Conservation (phyloP, 2,888 invertebrate genomes). For the Yponomeuta sedellus region DNA sequence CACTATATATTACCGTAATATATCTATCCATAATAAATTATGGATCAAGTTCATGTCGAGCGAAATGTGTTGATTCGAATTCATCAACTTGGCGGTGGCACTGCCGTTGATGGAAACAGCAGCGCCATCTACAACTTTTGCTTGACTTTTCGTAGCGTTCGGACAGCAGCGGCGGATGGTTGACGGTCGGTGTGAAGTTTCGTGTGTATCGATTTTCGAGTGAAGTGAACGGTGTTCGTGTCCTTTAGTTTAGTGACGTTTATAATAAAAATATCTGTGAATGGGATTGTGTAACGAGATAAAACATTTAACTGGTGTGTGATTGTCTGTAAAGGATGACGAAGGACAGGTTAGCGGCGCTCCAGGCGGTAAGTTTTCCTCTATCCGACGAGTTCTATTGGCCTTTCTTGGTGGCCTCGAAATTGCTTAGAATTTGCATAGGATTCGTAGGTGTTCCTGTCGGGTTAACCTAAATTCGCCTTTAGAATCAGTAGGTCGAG, state of each 20-base stretch:
- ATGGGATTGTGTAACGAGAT: slow-evolving; percentile 85
- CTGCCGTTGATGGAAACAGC: slow-evolving; percentile 21
- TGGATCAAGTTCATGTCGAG: too few species aligned
- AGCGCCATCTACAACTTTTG: slow-evolving; percentile 56
- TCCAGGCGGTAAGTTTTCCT: slow-evolving; percentile 88
- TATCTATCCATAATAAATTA: too few species aligned
- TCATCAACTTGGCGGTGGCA: neutral
- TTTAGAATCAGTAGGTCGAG: neutral
- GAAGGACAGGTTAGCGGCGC: slow-evolving; percentile 97
- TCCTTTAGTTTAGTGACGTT: slow-evolving; percentile 83
- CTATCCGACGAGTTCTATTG: slow-evolving; percentile 40
- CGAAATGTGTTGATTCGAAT: too few species aligned
- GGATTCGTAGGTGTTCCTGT: slow-evolving; percentile 29
- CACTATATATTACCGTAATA: too few species aligned
- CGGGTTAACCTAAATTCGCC: neutral
- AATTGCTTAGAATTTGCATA: slow-evolving; percentile 51
- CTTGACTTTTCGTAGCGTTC: slow-evolving; percentile 11
- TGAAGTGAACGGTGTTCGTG: slow-evolving; percentile 80
- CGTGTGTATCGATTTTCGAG: slow-evolving; percentile 89
- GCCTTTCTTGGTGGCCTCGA: slow-evolving; percentile 62
- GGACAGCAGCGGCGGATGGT: slow-evolving; percentile 48
- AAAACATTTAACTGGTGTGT: slow-evolving; percentile 81
- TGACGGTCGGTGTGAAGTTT: slow-evolving; percentile 69
- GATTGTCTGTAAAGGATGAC: slow-evolving; percentile 86
- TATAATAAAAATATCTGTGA: slow-evolving; percentile 84